A percentile compares a stretch with the other conserved stretches of the same genome.
phyloP scores from a whole-genome alignment of 1,140 invertebrate species.

The Orchesella cincta region DNA sequence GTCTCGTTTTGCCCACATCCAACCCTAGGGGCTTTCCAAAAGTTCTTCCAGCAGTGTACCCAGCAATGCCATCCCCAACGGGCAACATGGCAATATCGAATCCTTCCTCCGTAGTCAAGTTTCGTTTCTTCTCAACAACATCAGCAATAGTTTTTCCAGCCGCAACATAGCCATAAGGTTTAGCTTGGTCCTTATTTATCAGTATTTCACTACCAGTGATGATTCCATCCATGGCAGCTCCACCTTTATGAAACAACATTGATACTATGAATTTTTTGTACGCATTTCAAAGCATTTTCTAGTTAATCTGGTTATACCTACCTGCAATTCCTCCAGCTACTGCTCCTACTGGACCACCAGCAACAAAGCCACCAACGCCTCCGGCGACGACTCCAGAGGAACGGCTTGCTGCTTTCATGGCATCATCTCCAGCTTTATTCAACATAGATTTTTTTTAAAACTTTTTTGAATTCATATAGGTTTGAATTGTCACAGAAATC shows the following conservation, averaged over 20 bases:
- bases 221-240: constrained; percentile 37
- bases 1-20: background rate
- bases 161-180: constrained; percentile 44
- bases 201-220: constrained; percentile 48
- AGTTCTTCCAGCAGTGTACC: constrained; percentile 35
- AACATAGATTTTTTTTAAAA: no score
- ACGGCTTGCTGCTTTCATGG: constrained; percentile 17
- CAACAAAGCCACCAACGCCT: constrained; percentile 44
- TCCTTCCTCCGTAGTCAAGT: constrained; percentile 36
- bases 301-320: no score
- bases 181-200: constrained; percentile 36
- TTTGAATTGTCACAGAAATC: no score
- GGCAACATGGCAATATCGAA: constrained; percentile 49
- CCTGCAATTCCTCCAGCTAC: constrained; percentile 39
- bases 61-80: constrained; percentile 42
- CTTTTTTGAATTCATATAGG: no score
- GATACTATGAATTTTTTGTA: no score
- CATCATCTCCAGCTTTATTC: constrained; percentile 13
- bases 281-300: background rate
- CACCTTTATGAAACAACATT: no score
- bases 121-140: constrained; percentile 34
- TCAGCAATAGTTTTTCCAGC: constrained; percentile 36
- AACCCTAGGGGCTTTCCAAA: constrained; percentile 41
- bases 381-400: constrained; percentile 35
- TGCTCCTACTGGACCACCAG: constrained; percentile 23